phyloP scores from a whole-genome alignment of 2,797 vertebrate genomes.

The Oreortyx pictus region DNA sequence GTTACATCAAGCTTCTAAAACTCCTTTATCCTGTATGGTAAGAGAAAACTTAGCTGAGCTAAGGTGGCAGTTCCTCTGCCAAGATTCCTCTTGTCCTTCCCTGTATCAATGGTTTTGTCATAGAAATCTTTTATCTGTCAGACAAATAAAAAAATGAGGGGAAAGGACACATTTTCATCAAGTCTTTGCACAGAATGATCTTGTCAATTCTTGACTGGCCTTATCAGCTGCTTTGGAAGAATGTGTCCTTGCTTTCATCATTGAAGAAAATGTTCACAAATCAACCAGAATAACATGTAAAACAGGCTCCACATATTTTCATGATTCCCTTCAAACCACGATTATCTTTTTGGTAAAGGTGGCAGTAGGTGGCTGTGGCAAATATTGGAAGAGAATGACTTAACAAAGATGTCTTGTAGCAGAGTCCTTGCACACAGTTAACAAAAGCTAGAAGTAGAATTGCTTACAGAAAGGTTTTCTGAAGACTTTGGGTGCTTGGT shows the following conservation, averaged over 20 bases:
- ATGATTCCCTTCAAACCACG: neutral
- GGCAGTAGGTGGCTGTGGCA: neutral
- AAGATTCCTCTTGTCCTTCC: constrained; percentile 8
- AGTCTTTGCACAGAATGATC: neutral
- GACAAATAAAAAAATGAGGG: neutral
- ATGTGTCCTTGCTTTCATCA: neutral
- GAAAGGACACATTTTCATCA: neutral
- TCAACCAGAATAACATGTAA: neutral
- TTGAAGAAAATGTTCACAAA: neutral
- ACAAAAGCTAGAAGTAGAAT: neutral
- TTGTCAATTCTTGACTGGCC: neutral
- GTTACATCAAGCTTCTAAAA: constrained; percentile 27
- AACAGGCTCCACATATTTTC: neutral
- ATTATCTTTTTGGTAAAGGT: neutral
- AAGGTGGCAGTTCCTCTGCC: constrained; percentile 14
- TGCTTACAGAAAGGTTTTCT: neutral
- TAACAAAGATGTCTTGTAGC: neutral
- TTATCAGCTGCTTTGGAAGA: neutral
- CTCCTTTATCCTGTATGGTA: constrained; percentile 40
- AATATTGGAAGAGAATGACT: neutral
- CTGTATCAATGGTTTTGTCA: neutral
- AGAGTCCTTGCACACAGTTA: neutral
- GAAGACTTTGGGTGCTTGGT: neutral
- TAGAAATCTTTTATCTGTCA: neutral
- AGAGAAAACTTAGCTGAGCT: constrained; percentile 45